Conservation (phyloP, 2,888 invertebrate species). For the Steinernema carpocapsae region DNA sequence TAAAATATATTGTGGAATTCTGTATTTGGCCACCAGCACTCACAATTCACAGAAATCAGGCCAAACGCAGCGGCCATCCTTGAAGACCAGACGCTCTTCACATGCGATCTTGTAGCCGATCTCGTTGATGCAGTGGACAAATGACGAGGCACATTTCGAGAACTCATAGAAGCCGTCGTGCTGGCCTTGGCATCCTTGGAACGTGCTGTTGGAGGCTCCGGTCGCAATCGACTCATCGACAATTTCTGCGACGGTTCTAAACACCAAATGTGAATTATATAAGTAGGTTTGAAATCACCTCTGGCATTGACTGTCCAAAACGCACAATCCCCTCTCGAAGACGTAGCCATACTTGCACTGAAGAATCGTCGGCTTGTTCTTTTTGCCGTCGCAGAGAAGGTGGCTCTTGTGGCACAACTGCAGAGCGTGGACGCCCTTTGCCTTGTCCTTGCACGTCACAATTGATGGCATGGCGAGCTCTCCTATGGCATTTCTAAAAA, state of each 20-base stretch:
- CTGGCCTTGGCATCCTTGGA: too few species aligned
- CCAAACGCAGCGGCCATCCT: neutral
- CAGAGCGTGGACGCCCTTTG: neutral
- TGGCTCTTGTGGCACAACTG: neutral
- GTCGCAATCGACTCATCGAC: too few species aligned
- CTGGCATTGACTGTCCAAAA: neutral
- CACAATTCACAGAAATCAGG: neutral
- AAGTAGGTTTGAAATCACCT: neutral
- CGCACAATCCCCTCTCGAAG: neutral
- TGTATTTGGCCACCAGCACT: neutral
- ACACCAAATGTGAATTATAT: neutral
- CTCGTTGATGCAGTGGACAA: conserved; percentile 50
- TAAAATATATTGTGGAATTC: neutral
- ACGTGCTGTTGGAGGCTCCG: too few species aligned
- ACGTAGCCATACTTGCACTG: neutral
- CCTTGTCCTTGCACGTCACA: neutral
- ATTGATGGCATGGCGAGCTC: neutral
- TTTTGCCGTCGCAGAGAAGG: neutral
- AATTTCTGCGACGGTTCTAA: neutral
- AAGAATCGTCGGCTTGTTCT: neutral
- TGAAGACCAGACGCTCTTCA: neutral
- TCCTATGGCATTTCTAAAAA: neutral
- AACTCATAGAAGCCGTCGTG: conserved; percentile 53
- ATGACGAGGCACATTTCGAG: conserved; percentile 51
- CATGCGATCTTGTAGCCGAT: neutral